Conservation (phyloP, 2,113 vertebrate genomes). For the Anguilla rostrata region DNA sequence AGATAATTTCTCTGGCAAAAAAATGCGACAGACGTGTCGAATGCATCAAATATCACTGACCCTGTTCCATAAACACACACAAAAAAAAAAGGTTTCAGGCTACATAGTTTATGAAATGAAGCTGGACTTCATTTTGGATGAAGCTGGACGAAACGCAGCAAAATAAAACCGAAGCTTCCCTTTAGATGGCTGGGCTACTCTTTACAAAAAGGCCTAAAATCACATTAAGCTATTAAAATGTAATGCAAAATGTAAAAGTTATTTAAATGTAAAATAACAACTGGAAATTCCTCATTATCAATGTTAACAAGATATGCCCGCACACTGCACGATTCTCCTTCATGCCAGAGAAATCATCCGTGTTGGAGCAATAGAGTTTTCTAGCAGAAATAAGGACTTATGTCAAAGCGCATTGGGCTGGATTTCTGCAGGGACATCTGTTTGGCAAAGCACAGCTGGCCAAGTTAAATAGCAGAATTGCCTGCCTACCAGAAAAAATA, state of each 20-base stretch:
- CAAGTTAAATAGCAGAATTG: conserved; percentile 41
- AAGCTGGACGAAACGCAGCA: not conserved
- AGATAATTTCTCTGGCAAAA: not conserved
- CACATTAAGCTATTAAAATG: not conserved
- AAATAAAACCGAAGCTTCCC: not conserved
- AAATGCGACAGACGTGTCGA: not conserved
- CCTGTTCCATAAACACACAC: not conserved
- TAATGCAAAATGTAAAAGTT: too few relatives aligned
- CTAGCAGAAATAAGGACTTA: conserved; percentile 1
- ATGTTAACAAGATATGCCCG: not conserved
- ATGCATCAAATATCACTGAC: not conserved
- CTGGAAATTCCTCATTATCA: not conserved
- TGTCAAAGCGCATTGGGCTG: conserved; percentile 17
- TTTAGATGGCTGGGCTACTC: not conserved
- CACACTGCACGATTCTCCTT: not conserved
- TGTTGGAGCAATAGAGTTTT: too few relatives aligned
- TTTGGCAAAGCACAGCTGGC: conserved; percentile 39
- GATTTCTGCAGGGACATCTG: conserved; percentile 47
- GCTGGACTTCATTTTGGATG: not conserved
- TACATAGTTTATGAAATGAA: too few relatives aligned
- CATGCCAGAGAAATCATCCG: not conserved
- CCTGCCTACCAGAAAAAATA: conserved; percentile 37
- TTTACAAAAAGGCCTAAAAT: not conserved
- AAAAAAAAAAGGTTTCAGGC: too few relatives aligned
- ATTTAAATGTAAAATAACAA: not conserved